These are phyloP conservation scores for Theretra japonica DNA, from an alignment of 2,888 invertebrate genomes.

Conservation along the genomic window DNA sequence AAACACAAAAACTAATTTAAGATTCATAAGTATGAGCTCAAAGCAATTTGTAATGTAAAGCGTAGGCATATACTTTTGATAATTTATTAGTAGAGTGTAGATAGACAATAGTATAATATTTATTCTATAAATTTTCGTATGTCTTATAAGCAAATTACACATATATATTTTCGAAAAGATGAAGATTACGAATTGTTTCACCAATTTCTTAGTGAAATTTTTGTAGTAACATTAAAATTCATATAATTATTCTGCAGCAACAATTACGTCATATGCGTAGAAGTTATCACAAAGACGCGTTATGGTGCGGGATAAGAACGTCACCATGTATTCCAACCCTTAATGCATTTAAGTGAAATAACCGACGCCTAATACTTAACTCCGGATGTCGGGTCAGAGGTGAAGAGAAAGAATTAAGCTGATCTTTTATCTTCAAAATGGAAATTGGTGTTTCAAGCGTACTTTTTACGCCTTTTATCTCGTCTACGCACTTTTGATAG, in stretches of 20 bases:
- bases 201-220: too few relatives aligned
- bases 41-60: too few relatives aligned
- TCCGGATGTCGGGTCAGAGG: constrained; percentile 36
- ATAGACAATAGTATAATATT: too few relatives aligned
- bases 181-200: neutral
- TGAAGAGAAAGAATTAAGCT: constrained; percentile 28
- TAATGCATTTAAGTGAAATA: constrained; percentile 34
- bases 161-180: neutral
- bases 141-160: too few relatives aligned
- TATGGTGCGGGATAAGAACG: too few relatives aligned
- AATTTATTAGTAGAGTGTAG: too few relatives aligned
- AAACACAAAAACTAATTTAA: too few relatives aligned
- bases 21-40: too few relatives aligned
- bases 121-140: too few relatives aligned
- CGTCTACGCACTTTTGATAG: constrained; percentile 3
- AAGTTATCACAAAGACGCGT: too few relatives aligned
- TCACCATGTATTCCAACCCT: constrained; percentile 5
- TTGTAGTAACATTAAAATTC: neutral
- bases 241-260: neutral
- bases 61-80: too few relatives aligned
- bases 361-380: constrained; percentile 33
- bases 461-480: constrained; percentile 7
- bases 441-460: constrained; percentile 7
- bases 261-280: too few relatives aligned
- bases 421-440: constrained; percentile 20